Evolutionary conservation across 2,888 invertebrate genomes (phyloP).

Genomic region (Prosopocoilus inquinatus): DNA sequence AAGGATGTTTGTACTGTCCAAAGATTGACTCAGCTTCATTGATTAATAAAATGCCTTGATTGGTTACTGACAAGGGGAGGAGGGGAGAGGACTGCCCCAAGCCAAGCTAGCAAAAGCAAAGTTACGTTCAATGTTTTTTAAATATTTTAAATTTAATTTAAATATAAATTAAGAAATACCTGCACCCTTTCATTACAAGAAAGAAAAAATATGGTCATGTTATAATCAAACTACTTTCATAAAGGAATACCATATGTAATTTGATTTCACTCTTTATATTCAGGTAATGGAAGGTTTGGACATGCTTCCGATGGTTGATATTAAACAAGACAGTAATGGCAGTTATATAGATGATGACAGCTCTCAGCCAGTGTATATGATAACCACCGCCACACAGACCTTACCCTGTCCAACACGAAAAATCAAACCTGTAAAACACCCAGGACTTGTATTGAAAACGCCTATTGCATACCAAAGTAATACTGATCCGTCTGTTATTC

Average conservation of each 20-base stretch:
- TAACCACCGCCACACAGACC: slow-evolving; percentile 58
- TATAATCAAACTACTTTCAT: neutral
- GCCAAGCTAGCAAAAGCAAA: too few species aligned
- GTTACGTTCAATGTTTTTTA: too few species aligned
- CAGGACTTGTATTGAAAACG: slow-evolving; percentile 71
- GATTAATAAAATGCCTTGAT: too few species aligned
- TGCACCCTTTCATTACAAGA: too few species aligned
- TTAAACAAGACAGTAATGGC: slow-evolving; percentile 49
- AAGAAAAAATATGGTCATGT: too few species aligned
- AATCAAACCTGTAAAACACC: slow-evolving; percentile 72
- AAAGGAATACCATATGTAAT: slow-evolving; percentile 7
- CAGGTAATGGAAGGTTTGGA: slow-evolving; percentile 50
- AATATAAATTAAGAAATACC: too few species aligned
- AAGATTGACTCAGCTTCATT: too few species aligned
- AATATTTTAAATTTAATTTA: too few species aligned
- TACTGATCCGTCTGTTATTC: slow-evolving; percentile 81
- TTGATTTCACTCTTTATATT: slow-evolving; percentile 10
- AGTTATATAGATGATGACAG: slow-evolving; percentile 54
- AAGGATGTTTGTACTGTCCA: too few species aligned
- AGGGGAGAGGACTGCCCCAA: too few species aligned
- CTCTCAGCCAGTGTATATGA: slow-evolving; percentile 50
- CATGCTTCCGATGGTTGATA: slow-evolving; percentile 48
- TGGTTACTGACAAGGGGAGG: too few species aligned
- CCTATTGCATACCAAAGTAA: slow-evolving; percentile 77
- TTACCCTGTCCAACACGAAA: slow-evolving; percentile 58